Base-by-base conservation (phyloP, 2,888 invertebrate species). In the Heterodera filipjevi region DNA sequence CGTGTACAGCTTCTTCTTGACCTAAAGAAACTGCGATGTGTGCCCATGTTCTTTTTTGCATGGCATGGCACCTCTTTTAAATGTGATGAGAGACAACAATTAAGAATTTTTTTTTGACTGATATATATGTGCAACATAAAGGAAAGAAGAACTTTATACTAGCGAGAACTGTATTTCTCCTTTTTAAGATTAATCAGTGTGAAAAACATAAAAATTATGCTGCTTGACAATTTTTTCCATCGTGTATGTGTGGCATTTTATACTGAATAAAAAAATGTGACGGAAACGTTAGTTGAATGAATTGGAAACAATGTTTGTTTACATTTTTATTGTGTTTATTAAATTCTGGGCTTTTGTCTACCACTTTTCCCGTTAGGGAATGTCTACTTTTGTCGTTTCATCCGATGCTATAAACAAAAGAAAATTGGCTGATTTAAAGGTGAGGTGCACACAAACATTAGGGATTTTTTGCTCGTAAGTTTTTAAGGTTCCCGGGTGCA, bases 1-100 rank as follows among this genome's bases (percentile, higher is more conserved):
- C 81, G 82, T 83, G 76, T 84, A 87, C 78, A 82, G 85, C 66
- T 87, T 87, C 84, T 85, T 86, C 77, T 81, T 87, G 68, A 87
- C 86, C 32, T 87, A 27, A 73, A 27, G 33, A 27, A 27, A 27
- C 19, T 6, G 22, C n/a, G 59, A 27, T n/a, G 53, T 5, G 22
- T 1, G 22, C 5, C 53, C 19, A 22, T 22, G 5, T 14, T 6
- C 16, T 53, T 14, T 44, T 5, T 12, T 5, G 5, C 44, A 44
- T 44, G 44, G n/a, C 44, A 44, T 12, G 12, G 19, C 46, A 49
- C 12, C 6, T 12, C 3, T 49, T 49, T 49, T 49, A 49, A 49
- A 49, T 49, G 49, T 49, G 49, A 49, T 49, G 49, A 39, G 39
- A 39, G 39, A 39, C 39, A 39, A 39, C 39, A 39, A 39, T 39